phyloP scores from a whole-genome alignment of 2,797 vertebrate genomes.

The Saxicola maurus region DNA sequence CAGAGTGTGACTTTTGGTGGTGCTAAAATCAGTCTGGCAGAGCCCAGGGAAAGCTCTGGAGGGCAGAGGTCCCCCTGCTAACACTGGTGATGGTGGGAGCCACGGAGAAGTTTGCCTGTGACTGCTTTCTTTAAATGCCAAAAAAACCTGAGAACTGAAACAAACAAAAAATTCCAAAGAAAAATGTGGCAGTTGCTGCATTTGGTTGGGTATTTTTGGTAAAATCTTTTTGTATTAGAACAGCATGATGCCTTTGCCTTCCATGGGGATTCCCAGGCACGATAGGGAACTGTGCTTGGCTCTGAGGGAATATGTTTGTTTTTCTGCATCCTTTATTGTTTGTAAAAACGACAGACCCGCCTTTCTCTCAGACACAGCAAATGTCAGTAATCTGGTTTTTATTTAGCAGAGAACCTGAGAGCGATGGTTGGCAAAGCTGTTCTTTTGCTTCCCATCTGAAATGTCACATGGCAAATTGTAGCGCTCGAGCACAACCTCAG shows the following conservation, averaged over 20 bases:
- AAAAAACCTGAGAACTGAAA: not conserved
- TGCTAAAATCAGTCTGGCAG: not conserved
- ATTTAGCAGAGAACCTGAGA: constrained; percentile 39
- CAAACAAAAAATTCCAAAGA: not conserved
- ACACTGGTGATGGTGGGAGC: not conserved
- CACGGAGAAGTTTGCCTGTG: not conserved
- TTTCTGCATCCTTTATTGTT: not conserved
- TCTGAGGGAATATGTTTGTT: not conserved
- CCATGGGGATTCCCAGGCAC: constrained; percentile 28
- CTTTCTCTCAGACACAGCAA: not conserved
- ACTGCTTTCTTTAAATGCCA: not conserved
- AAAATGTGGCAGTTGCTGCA: not conserved
- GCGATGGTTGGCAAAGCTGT: not conserved
- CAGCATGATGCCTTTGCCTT: constrained; percentile 5
- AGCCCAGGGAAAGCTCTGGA: not conserved
- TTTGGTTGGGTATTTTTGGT: constrained; percentile 36
- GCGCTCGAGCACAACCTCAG: not conserved
- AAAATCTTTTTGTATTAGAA: not conserved
- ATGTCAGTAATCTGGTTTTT: constrained; percentile 28
- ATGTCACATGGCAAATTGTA: constrained; percentile 10
- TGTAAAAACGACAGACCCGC: not conserved
- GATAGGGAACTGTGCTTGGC: not conserved
- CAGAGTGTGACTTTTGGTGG: not conserved
- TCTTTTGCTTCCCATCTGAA: constrained; percentile 33
- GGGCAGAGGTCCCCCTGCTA: not conserved